These are phyloP conservation scores for Micromussa lordhowensis DNA, from an alignment of 92 coral and sea anemone species.

Conservation along the genomic window DNA sequence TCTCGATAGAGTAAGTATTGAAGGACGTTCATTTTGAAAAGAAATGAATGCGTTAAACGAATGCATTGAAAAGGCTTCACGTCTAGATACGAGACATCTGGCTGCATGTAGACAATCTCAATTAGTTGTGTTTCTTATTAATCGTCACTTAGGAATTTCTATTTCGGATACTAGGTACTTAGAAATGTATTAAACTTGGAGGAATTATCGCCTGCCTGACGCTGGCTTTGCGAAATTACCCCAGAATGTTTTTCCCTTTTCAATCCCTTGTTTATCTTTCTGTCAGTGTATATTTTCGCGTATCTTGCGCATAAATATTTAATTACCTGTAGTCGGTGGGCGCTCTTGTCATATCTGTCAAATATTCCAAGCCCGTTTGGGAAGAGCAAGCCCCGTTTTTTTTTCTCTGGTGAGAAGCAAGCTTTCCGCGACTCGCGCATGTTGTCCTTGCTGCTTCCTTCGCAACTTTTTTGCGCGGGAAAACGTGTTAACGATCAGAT, in stretches of 20 bases:
- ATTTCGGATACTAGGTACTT: not conserved
- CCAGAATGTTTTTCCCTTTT: not conserved
- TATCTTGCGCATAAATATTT: slow-evolving; percentile 27
- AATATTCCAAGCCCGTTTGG: slow-evolving; percentile 6
- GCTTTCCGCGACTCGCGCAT: not conserved
- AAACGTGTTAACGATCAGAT: slow-evolving; percentile 1
- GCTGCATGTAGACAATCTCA: not conserved
- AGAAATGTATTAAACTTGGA: not conserved
- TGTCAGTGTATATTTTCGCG: not conserved
- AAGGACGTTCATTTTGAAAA: slow-evolving; percentile 5
- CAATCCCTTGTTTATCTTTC: not conserved
- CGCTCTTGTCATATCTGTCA: slow-evolving; percentile 31
- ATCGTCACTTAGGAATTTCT: not conserved
- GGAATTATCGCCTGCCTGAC: not conserved
- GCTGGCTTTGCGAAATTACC: not conserved
- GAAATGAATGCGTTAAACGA: slow-evolving; percentile 23
- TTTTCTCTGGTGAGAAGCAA: not conserved
- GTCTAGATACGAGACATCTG: slow-evolving; percentile 14
- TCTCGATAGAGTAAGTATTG: not conserved
- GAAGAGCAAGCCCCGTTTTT: not conserved
- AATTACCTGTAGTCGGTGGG: slow-evolving; percentile 41
- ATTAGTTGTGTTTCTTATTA: slow-evolving; percentile 8
- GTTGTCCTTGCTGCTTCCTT: not conserved
- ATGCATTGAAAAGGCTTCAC: not conserved
- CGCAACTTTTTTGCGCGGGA: not conserved